Evolutionary conservation across 2,888 invertebrate genomes (phyloP).

Genomic region (Tuberolachnus salignus): DNA sequence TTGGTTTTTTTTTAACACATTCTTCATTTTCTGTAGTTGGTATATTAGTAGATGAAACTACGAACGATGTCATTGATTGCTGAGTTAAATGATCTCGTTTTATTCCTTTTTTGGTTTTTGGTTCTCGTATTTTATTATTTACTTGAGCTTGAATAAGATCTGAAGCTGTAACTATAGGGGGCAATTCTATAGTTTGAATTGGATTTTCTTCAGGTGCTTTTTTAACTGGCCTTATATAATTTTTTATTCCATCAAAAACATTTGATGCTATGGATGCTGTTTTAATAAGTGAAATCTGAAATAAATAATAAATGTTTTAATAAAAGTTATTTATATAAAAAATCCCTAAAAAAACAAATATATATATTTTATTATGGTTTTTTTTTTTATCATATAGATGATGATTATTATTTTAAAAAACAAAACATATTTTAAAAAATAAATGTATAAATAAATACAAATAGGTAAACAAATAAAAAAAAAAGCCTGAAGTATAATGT

Average conservation of each 20-base stretch:
- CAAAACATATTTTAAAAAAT: no score
- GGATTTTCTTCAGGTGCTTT: slow-evolving; percentile 20
- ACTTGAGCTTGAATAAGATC: slow-evolving; percentile 55
- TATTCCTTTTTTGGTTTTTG: slow-evolving; percentile 63
- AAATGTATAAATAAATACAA: no score
- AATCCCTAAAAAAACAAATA: neutral
- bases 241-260: slow-evolving; percentile 57
- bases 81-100: slow-evolving; percentile 66
- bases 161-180: slow-evolving; percentile 58
- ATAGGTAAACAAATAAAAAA: no score
- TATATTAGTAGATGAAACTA: slow-evolving; percentile 59
- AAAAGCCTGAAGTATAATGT: no score
- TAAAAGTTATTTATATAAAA: neutral
- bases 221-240: slow-evolving; percentile 50
- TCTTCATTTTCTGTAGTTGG: slow-evolving; percentile 7
- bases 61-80: slow-evolving; percentile 65
- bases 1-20: slow-evolving; percentile 28
- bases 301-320: slow-evolving; percentile 30
- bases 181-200: neutral
- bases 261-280: slow-evolving; percentile 53
- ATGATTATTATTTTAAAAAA: no score
- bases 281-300: slow-evolving; percentile 58
- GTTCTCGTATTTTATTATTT: slow-evolving; percentile 58
- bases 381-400: no score
- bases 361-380: no score